Percentiles rank a stretch among this genome's conserved stretches.
Evolutionary conservation across 2,888 invertebrate species (phyloP).

Genomic region (Watsonalla cultraria): DNA sequence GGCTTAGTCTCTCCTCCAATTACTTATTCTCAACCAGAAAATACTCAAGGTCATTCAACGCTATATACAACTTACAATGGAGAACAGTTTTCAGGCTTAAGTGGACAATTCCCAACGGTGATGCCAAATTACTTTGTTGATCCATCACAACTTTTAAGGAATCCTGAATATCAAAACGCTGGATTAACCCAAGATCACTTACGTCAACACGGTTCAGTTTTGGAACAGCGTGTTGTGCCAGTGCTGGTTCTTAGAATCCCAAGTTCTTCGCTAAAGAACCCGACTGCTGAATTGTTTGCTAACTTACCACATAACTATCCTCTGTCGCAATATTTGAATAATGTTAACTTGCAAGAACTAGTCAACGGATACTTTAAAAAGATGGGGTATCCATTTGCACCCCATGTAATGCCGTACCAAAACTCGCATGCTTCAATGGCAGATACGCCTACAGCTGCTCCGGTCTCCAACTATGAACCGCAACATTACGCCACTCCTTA

Average conservation of each 20-base stretch:
- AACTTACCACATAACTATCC: constrained; percentile 77
- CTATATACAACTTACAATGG: constrained; percentile 72
- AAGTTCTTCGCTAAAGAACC: constrained; percentile 75
- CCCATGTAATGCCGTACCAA: constrained; percentile 59
- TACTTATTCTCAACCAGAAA: constrained; percentile 16
- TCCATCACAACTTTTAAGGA: constrained; percentile 59
- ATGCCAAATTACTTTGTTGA: constrained; percentile 71
- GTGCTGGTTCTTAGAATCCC: constrained; percentile 79
- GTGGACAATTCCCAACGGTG: constrained; percentile 66
- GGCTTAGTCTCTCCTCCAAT: constrained; percentile 40
- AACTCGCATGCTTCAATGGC: constrained; percentile 29
- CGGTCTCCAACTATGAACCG: constrained; percentile 35
- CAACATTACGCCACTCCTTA: constrained; percentile 62
- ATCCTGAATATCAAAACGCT: constrained; percentile 70
- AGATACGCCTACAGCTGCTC: constrained; percentile 22
- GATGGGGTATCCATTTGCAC: constrained; percentile 58
- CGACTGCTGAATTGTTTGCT: constrained; percentile 73
- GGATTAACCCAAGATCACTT: constrained; percentile 71
- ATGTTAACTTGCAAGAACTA: constrained; percentile 75
- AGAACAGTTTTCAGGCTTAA: constrained; percentile 61
- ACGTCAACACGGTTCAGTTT: constrained; percentile 49
- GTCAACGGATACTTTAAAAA: constrained; percentile 75
- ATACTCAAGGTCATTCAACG: constrained; percentile 36
- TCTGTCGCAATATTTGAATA: constrained; percentile 72
- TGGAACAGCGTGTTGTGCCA: constrained; percentile 71